These are phyloP conservation scores for Subacronicta megacephala DNA, from an alignment of 2,888 invertebrate genomes.

Conservation along the genomic window DNA sequence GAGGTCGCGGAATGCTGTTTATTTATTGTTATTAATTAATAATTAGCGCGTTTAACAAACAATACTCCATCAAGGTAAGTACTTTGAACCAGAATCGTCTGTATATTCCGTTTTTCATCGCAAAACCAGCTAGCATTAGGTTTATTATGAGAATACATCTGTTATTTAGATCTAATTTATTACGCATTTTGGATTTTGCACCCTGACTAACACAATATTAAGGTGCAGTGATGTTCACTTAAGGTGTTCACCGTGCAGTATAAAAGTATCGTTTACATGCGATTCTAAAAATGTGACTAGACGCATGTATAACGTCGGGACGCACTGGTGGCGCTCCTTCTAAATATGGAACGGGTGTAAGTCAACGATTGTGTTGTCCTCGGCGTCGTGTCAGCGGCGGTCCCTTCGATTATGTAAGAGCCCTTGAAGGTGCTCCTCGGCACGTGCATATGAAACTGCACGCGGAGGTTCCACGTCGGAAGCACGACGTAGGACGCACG, in stretches of 20 bases:
- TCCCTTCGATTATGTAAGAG: constrained; percentile 83
- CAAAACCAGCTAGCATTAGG: constrained; percentile 37
- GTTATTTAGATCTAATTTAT: constrained; percentile 64
- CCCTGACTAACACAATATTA: constrained; percentile 56
- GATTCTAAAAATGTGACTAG: constrained; percentile 87
- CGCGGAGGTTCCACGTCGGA: constrained; percentile 85
- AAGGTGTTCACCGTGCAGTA: constrained; percentile 59
- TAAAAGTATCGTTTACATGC: constrained; percentile 85
- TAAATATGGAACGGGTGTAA: constrained; percentile 86
- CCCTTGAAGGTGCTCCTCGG: constrained; percentile 73
- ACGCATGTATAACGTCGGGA: constrained; percentile 78
- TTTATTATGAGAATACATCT: constrained; percentile 61
- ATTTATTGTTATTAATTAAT: constrained; percentile 83
- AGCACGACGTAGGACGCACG: constrained; percentile 69
- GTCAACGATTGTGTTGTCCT: constrained; percentile 72
- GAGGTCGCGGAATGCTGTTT: constrained; percentile 87
- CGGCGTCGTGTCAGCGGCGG: constrained; percentile 65
- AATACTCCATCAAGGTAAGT: constrained; percentile 76
- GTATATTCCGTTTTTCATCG: constrained; percentile 25
- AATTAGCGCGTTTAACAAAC: constrained; percentile 77
- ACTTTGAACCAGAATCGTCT: constrained; percentile 23
- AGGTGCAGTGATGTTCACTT: constrained; percentile 58
- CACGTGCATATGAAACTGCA: constrained; percentile 80
- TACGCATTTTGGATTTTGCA: constrained; percentile 78
- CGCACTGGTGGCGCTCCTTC: constrained; percentile 84